Evolutionary conservation across 2,113 vertebrate genomes (phyloP), one percentile per base, ranked within the genome.

Genomic region (Rhineura floridana): DNA sequence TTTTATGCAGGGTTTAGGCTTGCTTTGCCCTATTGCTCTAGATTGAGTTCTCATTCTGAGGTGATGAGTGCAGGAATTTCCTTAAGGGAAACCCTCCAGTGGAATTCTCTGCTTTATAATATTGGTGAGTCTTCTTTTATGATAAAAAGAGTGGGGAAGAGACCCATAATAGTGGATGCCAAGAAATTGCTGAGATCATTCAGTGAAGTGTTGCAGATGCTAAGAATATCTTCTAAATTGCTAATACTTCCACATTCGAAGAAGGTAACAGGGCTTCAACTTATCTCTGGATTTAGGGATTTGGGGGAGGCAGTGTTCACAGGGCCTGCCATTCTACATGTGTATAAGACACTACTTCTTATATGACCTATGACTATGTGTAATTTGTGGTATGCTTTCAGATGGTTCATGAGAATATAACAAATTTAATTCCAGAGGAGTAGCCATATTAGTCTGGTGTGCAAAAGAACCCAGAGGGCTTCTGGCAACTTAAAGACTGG

Each of bases 21-120:
- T 0, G 39, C 73, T 70, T 44, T 52, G 83, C 50, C 63, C 80
- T n/a, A 72, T 87, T 92, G 90, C 89, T 87, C n/a, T 83, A 65
- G 85, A 91, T 62, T 59, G 6, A 65, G 44, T 73, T 87, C 80
- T 59, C 6, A 8, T 46, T 62, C 13, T 48, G 0, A 39, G 30
- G 65, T 80, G 39, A 48, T 76, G 3, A 42, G 46, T 52, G 33
- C 42, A 0, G 75, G 52, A 72, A 23, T 1, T 93, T 83, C 88
- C 84, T 0, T 42, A 28, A 52, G 50, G 72, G 48, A 73, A 70
- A 80, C 50, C 42, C 67, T 73, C 25, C 25, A n/a, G 44, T 1
- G 55, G 55, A 0, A 1, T 62, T 84, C 65, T 63, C 0, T 10
- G 0, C 63, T 69, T 72, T 21, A 4, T 36, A 28, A 36, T 15